phyloP scores from a whole-genome alignment of 2,113 vertebrate species.

The Dipodomys stephensi region DNA sequence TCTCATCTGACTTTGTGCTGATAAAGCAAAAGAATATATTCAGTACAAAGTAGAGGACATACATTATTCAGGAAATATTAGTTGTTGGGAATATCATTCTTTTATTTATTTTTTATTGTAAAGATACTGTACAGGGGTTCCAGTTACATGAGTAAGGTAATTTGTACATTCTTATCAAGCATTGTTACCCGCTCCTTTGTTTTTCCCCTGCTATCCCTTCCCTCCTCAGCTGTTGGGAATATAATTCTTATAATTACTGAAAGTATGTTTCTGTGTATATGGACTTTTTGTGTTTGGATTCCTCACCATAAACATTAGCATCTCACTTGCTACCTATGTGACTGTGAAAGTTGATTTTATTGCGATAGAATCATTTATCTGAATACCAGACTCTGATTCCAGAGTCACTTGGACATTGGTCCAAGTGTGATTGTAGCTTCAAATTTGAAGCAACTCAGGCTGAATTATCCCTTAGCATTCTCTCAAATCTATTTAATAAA shows the following conservation, averaged over 20 bases:
- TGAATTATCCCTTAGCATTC: neutral
- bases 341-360: neutral
- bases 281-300: neutral
- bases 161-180: no score
- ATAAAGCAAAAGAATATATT: neutral
- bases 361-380: neutral
- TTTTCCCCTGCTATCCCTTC: no score
- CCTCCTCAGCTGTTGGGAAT: neutral
- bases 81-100: neutral
- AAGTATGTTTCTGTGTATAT: neutral
- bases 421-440: neutral
- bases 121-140: no score
- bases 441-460: neutral
- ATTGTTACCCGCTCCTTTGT: no score
- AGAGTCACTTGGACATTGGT: neutral
- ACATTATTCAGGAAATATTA: neutral
- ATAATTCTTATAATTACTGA: neutral
- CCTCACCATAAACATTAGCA: neutral
- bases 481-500: constrained; percentile 3
- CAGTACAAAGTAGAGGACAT: neutral
- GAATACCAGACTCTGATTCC: neutral
- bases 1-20: constrained; percentile 3
- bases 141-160: no score
- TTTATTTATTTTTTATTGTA: neutral
- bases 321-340: neutral